A percentile compares a stretch with the other conserved stretches of the same genome.
These are phyloP conservation scores for Peromyscus californicus DNA, from an alignment of 2,113 vertebrate genomes.

Conservation along the genomic window DNA sequence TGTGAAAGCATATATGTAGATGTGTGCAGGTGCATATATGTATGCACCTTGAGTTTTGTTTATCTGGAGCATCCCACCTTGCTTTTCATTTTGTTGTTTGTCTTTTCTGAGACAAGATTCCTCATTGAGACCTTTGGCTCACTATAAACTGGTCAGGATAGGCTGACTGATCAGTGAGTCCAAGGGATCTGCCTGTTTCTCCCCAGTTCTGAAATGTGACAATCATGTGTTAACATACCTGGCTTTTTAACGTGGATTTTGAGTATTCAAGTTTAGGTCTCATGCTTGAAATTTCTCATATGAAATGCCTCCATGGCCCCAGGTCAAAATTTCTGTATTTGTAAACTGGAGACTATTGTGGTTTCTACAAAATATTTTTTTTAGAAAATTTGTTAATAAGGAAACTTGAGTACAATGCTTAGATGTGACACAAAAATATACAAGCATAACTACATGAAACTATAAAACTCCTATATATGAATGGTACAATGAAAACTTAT, in stretches of 20 bases:
- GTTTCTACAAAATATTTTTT: background rate
- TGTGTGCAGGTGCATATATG: no score
- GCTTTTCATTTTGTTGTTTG: background rate
- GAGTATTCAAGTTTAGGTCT: background rate
- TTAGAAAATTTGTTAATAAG: constrained; percentile 16
- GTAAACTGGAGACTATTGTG: background rate
- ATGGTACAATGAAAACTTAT: background rate
- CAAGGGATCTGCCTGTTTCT: background rate
- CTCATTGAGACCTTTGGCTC: background rate
- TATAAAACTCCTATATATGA: background rate
- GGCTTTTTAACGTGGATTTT: background rate
- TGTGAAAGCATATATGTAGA: background rate
- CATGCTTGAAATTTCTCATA: background rate
- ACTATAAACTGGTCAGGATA: background rate
- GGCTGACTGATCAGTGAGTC: background rate
- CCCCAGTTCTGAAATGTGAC: background rate
- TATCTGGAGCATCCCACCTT: background rate
- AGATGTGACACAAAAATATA: background rate
- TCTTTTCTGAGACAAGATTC: background rate
- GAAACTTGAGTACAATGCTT: background rate
- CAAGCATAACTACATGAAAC: background rate
- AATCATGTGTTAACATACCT: background rate
- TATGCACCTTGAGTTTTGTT: background rate
- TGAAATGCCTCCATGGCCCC: background rate
- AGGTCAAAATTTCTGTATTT: background rate